Evolutionary conservation across 2,888 invertebrate genomes (phyloP).

Genomic region (Caenorhabditis sulstoni): DNA sequence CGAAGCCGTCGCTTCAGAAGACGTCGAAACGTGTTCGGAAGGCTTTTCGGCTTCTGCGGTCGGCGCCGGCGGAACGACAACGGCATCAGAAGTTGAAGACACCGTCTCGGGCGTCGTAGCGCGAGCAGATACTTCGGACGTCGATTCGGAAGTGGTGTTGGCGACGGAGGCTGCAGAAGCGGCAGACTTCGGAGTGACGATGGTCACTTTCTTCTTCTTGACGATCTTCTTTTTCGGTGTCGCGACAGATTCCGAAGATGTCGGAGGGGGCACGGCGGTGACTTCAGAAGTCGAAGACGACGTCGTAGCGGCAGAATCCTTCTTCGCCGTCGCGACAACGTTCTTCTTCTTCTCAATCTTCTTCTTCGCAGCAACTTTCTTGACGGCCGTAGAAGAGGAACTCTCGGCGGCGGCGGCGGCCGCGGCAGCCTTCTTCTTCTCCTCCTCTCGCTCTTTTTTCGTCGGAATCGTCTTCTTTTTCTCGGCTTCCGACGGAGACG

Average conservation of each 20-base stretch:
- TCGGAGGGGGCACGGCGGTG: too few relatives aligned
- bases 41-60: neutral
- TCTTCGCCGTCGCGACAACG: too few relatives aligned
- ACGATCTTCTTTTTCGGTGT: too few relatives aligned
- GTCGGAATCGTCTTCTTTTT: constrained; percentile 22
- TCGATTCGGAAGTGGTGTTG: neutral
- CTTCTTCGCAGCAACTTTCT: neutral
- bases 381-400: neutral
- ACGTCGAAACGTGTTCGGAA: constrained; percentile 1
- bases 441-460: constrained; percentile 38
- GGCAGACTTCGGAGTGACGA: neutral
- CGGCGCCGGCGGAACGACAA: neutral
- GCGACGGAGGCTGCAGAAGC: neutral
- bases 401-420: constrained; percentile 6
- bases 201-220: neutral
- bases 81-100: too few relatives aligned
- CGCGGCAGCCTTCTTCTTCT: constrained; percentile 15
- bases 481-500: neutral
- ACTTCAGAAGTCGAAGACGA: neutral
- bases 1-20: constrained; percentile 5
- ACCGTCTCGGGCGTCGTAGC: too few relatives aligned
- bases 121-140: too few relatives aligned
- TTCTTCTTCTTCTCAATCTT: neutral
- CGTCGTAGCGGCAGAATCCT: neutral
- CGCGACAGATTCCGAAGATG: too few relatives aligned